Evolutionary conservation across 2,797 vertebrate species (phyloP).

Genomic region (Mormyrus hasselquistii): DNA sequence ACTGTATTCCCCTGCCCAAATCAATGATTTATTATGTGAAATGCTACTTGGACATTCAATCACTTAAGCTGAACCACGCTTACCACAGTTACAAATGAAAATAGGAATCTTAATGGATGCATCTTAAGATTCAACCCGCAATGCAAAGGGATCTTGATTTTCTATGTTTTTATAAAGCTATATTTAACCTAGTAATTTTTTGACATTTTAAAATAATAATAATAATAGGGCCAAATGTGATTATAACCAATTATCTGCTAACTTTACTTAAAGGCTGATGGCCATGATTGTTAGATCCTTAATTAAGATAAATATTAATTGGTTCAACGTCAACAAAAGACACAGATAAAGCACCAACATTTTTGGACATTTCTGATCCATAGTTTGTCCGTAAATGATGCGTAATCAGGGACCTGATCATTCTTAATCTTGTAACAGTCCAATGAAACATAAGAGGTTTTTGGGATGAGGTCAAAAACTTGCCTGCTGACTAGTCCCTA

Average conservation of each 20-base stretch:
- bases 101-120: background rate
- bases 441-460: background rate
- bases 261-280: background rate
- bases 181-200: background rate
- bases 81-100: background rate
- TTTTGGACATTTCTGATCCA: background rate
- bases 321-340: background rate
- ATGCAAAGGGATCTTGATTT: background rate
- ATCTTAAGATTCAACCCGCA: background rate
- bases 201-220: background rate
- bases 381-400: background rate
- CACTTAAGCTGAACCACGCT: background rate
- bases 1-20: background rate
- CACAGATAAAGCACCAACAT: background rate
- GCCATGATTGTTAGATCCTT: background rate
- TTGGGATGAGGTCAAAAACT: background rate
- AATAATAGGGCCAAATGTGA: background rate
- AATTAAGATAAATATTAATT: background rate
- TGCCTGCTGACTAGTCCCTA: background rate
- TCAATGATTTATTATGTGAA: slow-evolving; percentile 5
- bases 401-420: background rate
- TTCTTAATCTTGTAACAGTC: background rate
- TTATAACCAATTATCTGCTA: background rate
- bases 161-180: background rate
- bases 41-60: background rate